phyloP scores from a whole-genome alignment of 30 jellyfish, hydroid and myxozoan species.

The Chrysaora quinquecirrha region DNA sequence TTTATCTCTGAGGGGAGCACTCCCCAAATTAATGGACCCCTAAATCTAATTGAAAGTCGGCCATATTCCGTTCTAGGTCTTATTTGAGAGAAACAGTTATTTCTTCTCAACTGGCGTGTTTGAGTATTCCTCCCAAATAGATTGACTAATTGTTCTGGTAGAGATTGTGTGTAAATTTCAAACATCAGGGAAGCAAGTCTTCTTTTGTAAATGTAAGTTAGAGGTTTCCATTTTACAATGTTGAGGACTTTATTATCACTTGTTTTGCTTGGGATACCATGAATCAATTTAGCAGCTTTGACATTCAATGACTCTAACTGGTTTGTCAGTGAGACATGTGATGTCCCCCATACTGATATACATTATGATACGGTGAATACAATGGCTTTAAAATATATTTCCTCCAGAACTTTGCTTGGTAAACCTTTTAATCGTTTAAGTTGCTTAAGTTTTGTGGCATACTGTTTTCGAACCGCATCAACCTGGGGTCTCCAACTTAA shows the following conservation, averaged over 20 bases:
- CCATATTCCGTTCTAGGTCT: no score
- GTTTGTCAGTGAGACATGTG: conserved; percentile 3
- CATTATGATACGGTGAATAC: not conserved
- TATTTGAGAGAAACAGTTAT: no score
- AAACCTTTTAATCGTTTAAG: not conserved
- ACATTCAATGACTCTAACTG: conserved; percentile 36
- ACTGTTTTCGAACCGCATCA: conserved; percentile 8
- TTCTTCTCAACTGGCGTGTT: no score
- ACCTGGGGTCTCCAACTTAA: conserved; percentile 47
- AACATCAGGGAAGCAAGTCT: conserved; percentile 23
- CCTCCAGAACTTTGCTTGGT: conserved; percentile 1
- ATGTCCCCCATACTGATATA: conserved; percentile 20
- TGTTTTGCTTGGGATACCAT: conserved; percentile 48
- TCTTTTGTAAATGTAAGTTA: conserved; percentile 5
- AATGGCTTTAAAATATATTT: no score
- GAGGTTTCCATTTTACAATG: conserved; percentile 47
- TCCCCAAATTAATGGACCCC: no score
- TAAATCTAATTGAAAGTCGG: no score
- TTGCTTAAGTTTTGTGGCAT: not conserved
- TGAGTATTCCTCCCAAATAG: no score
- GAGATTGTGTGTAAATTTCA: conserved; percentile 6
- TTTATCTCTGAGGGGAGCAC: no score
- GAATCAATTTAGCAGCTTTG: conserved; percentile 51
- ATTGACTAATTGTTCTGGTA: conserved; percentile 10
- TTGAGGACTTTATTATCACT: conserved; percentile 43